These are phyloP conservation scores for Drosophila subsilvestris DNA, from an alignment of 2,888 invertebrate genomes.

Conservation along the genomic window DNA sequence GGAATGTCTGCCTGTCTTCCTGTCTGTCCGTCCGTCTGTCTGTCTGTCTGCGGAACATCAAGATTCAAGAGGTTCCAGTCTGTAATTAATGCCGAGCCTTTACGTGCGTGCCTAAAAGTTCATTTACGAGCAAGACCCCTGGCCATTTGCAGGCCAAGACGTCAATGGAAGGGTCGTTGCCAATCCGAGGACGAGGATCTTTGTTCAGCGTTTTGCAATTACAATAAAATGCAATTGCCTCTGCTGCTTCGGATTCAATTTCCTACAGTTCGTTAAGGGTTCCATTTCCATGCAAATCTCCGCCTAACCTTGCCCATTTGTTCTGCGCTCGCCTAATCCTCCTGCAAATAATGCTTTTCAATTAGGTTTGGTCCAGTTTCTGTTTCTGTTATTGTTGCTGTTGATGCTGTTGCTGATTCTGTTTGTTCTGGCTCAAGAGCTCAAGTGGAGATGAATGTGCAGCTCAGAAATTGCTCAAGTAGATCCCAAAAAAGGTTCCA, in stretches of 20 bases:
- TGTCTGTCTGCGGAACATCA: constrained; percentile 11
- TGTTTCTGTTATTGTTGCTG: constrained; percentile 11
- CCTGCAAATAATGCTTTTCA: constrained; percentile 77
- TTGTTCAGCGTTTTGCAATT: constrained; percentile 38
- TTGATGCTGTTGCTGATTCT: constrained; percentile 3
- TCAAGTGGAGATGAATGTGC: constrained; percentile 32
- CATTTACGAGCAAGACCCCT: constrained; percentile 50
- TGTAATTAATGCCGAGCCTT: constrained; percentile 70
- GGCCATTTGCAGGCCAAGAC: constrained; percentile 56
- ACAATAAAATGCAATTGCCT: constrained; percentile 74
- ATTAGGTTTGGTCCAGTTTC: constrained; percentile 74
- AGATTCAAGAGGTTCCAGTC: constrained; percentile 29
- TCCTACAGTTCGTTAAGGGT: constrained; percentile 63
- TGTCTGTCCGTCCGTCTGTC: background rate
- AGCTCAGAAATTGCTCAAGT: constrained; percentile 25
- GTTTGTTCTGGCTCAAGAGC: constrained; percentile 28
- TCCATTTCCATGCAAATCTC: constrained; percentile 66
- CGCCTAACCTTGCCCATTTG: constrained; percentile 75
- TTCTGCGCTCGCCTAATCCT: constrained; percentile 66
- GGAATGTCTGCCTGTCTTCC: constrained; percentile 43
- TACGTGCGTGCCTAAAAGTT: constrained; percentile 77
- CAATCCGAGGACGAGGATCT: constrained; percentile 16
- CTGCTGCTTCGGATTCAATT: constrained; percentile 48
- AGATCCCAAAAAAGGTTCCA: background rate
- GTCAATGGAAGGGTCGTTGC: constrained; percentile 64